Percentiles rank a stretch among this genome's conserved stretches.
Conservation (phyloP, 2,888 invertebrate genomes). For the Noctua comes region DNA sequence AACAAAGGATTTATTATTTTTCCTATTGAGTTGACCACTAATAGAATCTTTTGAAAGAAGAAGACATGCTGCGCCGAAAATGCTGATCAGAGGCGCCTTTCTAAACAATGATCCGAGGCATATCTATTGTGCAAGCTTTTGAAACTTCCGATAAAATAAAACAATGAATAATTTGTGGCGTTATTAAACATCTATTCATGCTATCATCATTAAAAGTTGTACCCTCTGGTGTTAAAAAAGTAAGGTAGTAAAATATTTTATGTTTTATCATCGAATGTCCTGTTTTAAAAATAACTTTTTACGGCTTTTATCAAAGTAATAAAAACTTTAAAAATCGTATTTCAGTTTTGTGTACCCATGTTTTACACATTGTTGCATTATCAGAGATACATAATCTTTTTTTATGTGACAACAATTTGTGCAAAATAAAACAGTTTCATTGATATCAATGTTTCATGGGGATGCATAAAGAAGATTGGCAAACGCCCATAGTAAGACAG, state of each 20-base stretch:
- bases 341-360: background rate
- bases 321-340: conserved; percentile 19
- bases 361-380: conserved; percentile 15
- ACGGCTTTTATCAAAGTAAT: conserved; percentile 12
- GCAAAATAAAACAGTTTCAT: background rate
- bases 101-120: background rate
- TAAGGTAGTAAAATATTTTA: conserved; percentile 26
- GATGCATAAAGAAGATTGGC: background rate
- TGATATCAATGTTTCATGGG: background rate
- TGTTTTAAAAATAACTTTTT: conserved; percentile 31
- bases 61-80: background rate
- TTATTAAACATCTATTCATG: background rate
- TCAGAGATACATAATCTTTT: background rate
- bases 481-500: background rate
- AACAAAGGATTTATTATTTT: background rate
- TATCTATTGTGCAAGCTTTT: background rate
- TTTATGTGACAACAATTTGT: background rate
- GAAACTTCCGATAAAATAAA: background rate
- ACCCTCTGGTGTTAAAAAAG: conserved; percentile 9
- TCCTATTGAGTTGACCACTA: background rate
- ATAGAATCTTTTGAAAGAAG: background rate
- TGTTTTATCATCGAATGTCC: conserved; percentile 26
- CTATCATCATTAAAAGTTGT: conserved; percentile 17
- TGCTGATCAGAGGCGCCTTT: background rate
- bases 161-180: background rate